phyloP scores from a whole-genome alignment of 2,113 vertebrate genomes.

The Ammodytes dubius region DNA sequence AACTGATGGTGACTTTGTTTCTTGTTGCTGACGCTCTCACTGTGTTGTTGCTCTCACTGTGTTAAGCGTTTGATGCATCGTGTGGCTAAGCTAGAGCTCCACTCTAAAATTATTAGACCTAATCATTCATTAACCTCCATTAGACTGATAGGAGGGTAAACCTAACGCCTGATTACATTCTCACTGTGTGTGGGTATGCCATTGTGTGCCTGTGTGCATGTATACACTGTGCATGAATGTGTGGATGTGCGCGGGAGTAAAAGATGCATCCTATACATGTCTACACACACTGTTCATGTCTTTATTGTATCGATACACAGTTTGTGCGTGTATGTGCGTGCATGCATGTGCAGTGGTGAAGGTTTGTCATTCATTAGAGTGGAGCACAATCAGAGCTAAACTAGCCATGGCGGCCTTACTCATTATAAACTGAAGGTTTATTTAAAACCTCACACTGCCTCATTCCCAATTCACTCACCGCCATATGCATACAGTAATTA shows the following conservation, averaged over 20 bases:
- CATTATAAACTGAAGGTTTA: conserved; percentile 90
- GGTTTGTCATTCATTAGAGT: conserved; percentile 84
- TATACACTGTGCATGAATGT: neutral
- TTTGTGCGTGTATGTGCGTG: conserved; percentile 23
- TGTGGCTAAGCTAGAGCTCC: conserved; percentile 71
- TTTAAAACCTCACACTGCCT: conserved; percentile 90
- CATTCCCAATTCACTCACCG: conserved; percentile 92
- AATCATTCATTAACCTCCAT: conserved; percentile 85
- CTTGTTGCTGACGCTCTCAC: conserved; percentile 32
- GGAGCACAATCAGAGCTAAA: conserved; percentile 86
- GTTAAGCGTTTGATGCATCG: conserved; percentile 65
- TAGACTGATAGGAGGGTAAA: conserved; percentile 84
- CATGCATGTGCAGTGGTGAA: conserved; percentile 56
- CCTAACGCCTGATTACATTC: conserved; percentile 80
- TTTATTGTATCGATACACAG: conserved; percentile 50
- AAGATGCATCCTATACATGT: conserved; percentile 50
- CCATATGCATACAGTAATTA: conserved; percentile 99
- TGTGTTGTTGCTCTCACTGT: conserved; percentile 41
- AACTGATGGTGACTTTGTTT: conserved; percentile 26
- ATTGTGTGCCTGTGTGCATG: conserved; percentile 20
- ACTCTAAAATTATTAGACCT: conserved; percentile 82
- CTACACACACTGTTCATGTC: conserved; percentile 42
- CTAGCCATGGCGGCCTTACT: conserved; percentile 88
- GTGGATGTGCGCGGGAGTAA: conserved; percentile 29
- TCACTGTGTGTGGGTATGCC: conserved; percentile 26